phyloP scores from a whole-genome alignment of 2,113 vertebrate genomes.

The Beaufortia kweichowensis region DNA sequence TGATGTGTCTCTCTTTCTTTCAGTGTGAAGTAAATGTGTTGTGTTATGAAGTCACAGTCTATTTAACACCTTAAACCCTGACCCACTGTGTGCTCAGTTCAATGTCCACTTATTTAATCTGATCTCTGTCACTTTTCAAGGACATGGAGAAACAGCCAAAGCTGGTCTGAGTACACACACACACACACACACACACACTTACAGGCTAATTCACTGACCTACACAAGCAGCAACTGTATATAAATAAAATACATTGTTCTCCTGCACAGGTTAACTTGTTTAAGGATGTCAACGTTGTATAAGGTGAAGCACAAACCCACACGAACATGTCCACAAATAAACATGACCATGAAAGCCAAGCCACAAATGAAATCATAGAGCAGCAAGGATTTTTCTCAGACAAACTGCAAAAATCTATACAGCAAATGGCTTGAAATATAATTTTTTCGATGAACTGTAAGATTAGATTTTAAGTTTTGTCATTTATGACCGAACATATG shows the following conservation, averaged over 20 bases:
- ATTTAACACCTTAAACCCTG: slow-evolving; percentile 41
- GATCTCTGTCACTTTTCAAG: slow-evolving; percentile 16
- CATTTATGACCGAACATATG: no score
- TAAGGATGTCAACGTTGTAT: not conserved
- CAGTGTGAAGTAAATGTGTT: slow-evolving; percentile 26
- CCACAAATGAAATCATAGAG: slow-evolving; percentile 10
- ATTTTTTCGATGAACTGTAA: no score
- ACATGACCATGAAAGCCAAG: slow-evolving; percentile 10
- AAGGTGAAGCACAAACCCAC: not conserved
- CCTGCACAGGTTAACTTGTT: not conserved
- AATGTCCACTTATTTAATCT: slow-evolving; percentile 2
- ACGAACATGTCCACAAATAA: slow-evolving; percentile 29
- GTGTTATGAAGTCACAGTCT: slow-evolving; percentile 41
- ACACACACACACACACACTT: not conserved
- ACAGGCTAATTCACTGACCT: not conserved
- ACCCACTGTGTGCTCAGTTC: slow-evolving; percentile 46
- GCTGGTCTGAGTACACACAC: not conserved
- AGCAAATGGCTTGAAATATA: no score
- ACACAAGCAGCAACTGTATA: not conserved
- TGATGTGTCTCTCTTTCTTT: not conserved
- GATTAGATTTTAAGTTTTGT: no score
- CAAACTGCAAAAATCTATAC: no score
- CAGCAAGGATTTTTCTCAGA: not conserved
- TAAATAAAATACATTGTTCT: not conserved
- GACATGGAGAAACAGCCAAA: not conserved